Base-by-base conservation (phyloP, 1,140 invertebrate species). In the Trachymyrmex cornetzi region DNA sequence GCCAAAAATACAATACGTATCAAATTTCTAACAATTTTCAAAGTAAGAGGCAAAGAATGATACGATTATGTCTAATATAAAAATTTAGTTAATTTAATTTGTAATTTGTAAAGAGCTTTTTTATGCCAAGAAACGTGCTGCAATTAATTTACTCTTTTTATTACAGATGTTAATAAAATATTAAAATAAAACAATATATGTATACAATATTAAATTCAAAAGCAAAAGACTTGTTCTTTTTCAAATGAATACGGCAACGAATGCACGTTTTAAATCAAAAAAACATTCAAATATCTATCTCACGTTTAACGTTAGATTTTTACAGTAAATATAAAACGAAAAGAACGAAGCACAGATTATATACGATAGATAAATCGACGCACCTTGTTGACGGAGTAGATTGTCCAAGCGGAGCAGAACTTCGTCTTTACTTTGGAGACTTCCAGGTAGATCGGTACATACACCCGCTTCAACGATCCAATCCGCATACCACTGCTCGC, bases 401-500 rank as follows among this genome's bases (percentile, higher is more conserved):
- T 81, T 71, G 30, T 81, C 79, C 66, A 80, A 53, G 34, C 79
- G 79, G n/a, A 34, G 66, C n/a, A 81, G 14, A 3, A 71, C 79
- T n/a, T 81, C 79, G n/a, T 81, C 48, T 71, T 81, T 81, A 30
- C 30, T 81, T 16, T 71, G 66, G 22, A 57, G 44, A 67, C n/a
- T 69, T 19, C n/a, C 27, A 19, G 48, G 24, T 55, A 57, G 22
- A 24, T 81, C 53, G 27, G 22, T 59, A 48, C 48, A 81, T 48
- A 81, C 14, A 38, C 67, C 66, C 30, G 48, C 34, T n/a, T 48
- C 30, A 44, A 81, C 66, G 34, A 81, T 71, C 66, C 79, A 81
- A 24, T 81, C 66, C 14, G 48, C 53, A 16, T 71, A 81, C 66
- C 79, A 81, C n/a, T 71, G 63, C 27, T 81, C 64, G 64, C 48